phyloP scores from a whole-genome alignment of 2,797 vertebrate genomes.

The Hapalemur alaotrensis region DNA sequence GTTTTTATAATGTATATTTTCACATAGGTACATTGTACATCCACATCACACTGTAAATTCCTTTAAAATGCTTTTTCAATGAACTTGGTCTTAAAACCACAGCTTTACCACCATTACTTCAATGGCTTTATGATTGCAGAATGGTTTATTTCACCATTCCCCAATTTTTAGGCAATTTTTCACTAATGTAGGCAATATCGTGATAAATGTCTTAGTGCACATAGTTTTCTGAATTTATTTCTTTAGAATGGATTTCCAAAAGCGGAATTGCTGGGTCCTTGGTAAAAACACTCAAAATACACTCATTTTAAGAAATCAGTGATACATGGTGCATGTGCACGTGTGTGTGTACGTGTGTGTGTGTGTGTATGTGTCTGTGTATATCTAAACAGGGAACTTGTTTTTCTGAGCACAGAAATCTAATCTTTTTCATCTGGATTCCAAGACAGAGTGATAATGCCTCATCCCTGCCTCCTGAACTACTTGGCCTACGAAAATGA shows the following conservation, averaged over 20 bases:
- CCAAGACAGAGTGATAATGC: conserved; percentile 59
- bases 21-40: not conserved
- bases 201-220: not conserved
- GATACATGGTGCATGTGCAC: not conserved
- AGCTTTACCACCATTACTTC: not conserved
- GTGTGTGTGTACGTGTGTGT: not conserved
- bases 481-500: conserved; percentile 66
- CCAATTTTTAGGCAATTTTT: conserved; percentile 22
- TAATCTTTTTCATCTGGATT: conserved; percentile 51
- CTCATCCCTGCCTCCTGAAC: conserved; percentile 65
- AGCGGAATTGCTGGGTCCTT: not conserved
- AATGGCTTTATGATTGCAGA: not conserved
- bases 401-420: not conserved
- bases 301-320: not conserved
- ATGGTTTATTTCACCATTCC: not conserved
- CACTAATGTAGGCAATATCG: conserved; percentile 4
- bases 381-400: not conserved
- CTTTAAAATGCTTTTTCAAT: not conserved
- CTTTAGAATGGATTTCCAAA: conserved; percentile 38
- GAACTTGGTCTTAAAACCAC: not conserved
- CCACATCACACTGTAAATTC: not conserved
- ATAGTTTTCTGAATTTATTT: not conserved
- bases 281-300: conserved; percentile 12
- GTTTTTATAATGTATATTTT: not conserved
- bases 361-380: not conserved